Evolutionary conservation across 1,140 invertebrate species (phyloP), one percentile per base, ranked within the genome.

Genomic region (Bicyclus anynana): DNA sequence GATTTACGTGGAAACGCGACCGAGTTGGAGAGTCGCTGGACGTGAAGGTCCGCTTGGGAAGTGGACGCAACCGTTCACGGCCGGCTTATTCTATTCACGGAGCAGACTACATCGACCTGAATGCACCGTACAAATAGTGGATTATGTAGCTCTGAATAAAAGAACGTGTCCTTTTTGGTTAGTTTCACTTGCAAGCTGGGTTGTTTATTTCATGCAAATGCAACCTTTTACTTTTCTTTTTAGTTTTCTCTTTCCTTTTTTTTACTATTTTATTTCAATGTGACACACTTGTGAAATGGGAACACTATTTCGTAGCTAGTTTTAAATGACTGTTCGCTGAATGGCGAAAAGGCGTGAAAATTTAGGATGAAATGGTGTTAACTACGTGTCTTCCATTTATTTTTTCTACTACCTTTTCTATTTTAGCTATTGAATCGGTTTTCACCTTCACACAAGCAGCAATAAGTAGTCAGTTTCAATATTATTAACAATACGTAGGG

Each of bases 1-100:
- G 59, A 60, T 63, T 62, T 62, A 63, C 60, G 67, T 67, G 60
- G 57, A 64, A 72, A 74, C 69, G 64, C 67, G 27, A 50, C 53
- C 48, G 59, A 72, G 50, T 65, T 59, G 50, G 33, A 51, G 44
- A 60, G 71, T 58, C 60, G 44, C 38, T 42, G 51, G 54, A 62
- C 53, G 57, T 54, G 42, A 20, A 27, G 26, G 55, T 51, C 46
- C 48, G 54, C 62, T 58, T 53, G 47, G 35, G 20, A 54, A 33
- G 14, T 23, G 42, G 49, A 12, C 16, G 29, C 65, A 29, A 56
- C 65, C 35, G 20, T 23, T 49, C 46, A 33, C 40, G 53, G 65
- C 20, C 60, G 56, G 60, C 14, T 63, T 53, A 63, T 67, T 63
- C 60, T 63, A 63, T 67, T 67, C 61, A 63, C 44, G 53, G 48